Evolutionary conservation across 2,113 vertebrate species (phyloP), one percentile per base, ranked within the genome.

Genomic region (Etia nguti): DNA sequence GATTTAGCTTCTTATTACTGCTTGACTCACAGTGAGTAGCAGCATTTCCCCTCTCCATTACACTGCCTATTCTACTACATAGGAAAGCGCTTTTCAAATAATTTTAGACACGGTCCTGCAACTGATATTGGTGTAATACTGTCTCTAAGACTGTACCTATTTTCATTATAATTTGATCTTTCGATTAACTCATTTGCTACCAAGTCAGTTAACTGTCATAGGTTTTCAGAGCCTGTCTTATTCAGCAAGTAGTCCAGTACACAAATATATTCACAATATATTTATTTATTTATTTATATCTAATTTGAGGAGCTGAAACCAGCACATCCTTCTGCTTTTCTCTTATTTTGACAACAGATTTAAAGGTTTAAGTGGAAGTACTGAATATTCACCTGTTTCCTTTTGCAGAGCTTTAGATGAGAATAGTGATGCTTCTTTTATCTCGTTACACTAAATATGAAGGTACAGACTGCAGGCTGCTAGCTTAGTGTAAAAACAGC

Each of bases 1-100:
- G 56, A 79, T 87, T 80, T 90, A 75, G 34, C 24, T 65, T 43
- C 29, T 77, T 29, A 83, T 73, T 22, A 36, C 83, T 83, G 48
- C 50, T 77, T 77, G 46, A 50, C 46, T 70, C 29, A 22, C 20
- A 79, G 12, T 79, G 31, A 52, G 22, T 15, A 20, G 75, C 29
- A 52, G 43, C 46, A 77, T 52, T 82, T 6, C 34, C 29, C 75
- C 46, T 52, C 54, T 77, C 29, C 36, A 56, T 29, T 48, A 8
- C 22, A 6, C 16, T 26, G 10, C 18, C 73, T 52, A n/a, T 77
- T 77, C 46, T 3, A 10, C n/a, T 38, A 2, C 34, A 50, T 50
- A 56, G 86, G 46, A 43, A 52, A 80, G 52, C 11, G 31, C 54
- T 56, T 82, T 26, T 38, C 36, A 4, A 84, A 46, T 18, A 29